Percentiles rank a stretch among this genome's conserved stretches.
phyloP scores from a whole-genome alignment of 2,888 invertebrate species.

The Ectropis crepuscularia region DNA sequence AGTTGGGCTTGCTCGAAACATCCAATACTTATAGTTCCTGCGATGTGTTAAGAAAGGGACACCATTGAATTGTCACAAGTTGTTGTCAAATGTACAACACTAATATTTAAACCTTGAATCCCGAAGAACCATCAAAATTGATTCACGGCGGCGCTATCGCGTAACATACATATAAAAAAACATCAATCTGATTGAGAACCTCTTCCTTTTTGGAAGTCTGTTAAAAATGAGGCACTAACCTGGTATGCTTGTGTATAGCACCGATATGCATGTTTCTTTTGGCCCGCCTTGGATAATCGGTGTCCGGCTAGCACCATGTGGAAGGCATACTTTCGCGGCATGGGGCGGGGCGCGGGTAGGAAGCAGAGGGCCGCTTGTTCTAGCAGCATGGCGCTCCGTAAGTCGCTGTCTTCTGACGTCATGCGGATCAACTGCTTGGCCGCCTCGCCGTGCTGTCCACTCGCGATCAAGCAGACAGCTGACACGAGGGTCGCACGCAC shows the following conservation, averaged over 20 bases:
- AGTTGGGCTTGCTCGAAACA: too few species aligned
- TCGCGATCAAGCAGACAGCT: constrained; percentile 92
- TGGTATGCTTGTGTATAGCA: constrained; percentile 97
- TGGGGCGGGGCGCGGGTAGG: constrained; percentile 87
- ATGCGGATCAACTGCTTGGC: constrained; percentile 97
- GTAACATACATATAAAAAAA: not conserved
- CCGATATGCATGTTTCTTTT: constrained; percentile 95
- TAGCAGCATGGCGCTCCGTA: constrained; percentile 95
- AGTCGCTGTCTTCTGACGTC: constrained; percentile 98
- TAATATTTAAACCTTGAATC: too few species aligned
- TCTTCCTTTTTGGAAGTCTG: too few species aligned
- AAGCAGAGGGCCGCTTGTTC: constrained; percentile 98
- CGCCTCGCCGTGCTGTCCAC: constrained; percentile 94
- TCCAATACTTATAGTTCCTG: too few species aligned
- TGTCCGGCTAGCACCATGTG: constrained; percentile 98
- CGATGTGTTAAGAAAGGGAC: too few species aligned
- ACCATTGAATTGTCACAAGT: too few species aligned
- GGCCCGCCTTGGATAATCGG: constrained; percentile 96
- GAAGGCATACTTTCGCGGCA: constrained; percentile 97
- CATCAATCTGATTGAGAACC: too few species aligned
- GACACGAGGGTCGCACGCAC: constrained; percentile 96
- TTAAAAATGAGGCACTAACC: constrained; percentile 67
- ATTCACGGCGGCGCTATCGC: too few species aligned
- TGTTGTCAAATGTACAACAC: too few species aligned
- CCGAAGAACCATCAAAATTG: too few species aligned